Evolutionary conservation across 2,797 vertebrate species (phyloP).

Genomic region (Odontamblyopus lacepedii): DNA sequence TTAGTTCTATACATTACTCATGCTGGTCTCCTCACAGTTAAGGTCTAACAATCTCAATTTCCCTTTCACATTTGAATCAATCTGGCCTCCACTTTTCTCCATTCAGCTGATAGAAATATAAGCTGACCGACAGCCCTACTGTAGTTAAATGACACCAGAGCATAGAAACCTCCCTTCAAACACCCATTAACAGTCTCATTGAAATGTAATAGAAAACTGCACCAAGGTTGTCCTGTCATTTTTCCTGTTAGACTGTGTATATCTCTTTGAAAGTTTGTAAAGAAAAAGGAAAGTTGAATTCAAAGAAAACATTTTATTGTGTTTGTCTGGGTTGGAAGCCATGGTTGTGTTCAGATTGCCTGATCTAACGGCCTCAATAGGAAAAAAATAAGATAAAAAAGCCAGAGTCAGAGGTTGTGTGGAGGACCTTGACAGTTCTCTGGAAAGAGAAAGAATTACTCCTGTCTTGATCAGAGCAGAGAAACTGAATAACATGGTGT

Average conservation of each 20-base stretch:
- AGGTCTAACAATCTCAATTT: constrained; percentile 51
- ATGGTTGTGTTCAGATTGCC: not conserved
- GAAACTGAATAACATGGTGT: not conserved
- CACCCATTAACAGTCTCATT: constrained; percentile 58
- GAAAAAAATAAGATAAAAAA: constrained; percentile 5
- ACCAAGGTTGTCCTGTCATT: constrained; percentile 22
- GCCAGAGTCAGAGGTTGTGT: constrained; percentile 21
- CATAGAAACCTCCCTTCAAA: constrained; percentile 49
- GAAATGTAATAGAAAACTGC: constrained; percentile 43
- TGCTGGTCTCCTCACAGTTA: constrained; percentile 37
- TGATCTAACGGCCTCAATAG: not conserved
- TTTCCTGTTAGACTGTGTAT: constrained; percentile 5
- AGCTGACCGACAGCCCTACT: constrained; percentile 57
- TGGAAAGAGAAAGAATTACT: constrained; percentile 3
- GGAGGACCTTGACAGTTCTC: not conserved
- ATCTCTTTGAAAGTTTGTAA: constrained; percentile 16
- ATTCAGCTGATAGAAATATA: constrained; percentile 51
- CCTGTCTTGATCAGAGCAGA: constrained; percentile 8
- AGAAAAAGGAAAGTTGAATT: constrained; percentile 1
- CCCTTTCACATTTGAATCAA: constrained; percentile 41
- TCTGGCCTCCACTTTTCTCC: constrained; percentile 48
- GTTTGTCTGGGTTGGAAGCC: not conserved
- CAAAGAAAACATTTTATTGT: not conserved
- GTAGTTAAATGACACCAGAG: constrained; percentile 50
- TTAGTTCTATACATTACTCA: not conserved